Base-by-base conservation (phyloP, 2,797 vertebrate genomes). In the Hapalemur alaotrensis region DNA sequence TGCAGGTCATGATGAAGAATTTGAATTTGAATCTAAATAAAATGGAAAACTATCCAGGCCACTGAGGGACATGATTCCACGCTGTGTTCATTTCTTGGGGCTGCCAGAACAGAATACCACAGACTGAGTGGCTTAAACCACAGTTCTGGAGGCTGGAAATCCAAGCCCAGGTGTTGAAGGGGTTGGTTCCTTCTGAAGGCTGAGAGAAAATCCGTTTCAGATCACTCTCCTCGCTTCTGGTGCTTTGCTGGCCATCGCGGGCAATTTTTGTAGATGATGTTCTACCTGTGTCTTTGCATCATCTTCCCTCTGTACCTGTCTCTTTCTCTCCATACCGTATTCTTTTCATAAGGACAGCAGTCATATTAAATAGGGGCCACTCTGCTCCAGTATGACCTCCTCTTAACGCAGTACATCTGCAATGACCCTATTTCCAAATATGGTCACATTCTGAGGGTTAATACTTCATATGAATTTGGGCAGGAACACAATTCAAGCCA, bases 21-120 rank as follows among this genome's bases (percentile, higher is more conserved):
- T 82, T 61, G 72, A 81, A 83, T 48, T 72, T n/a, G 83, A 83
- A 72, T 87, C 50, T 84, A 67, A 93, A 86, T 85, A 82, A 91
- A 92, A 91, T 13, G 3, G 32, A 43, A 79, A 87, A 23, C 8
- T 50, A 63, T 46, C 18, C 22, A 3, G 73, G 32, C 15, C 41
- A 52, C 63, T 52, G 38, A 87, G 5, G 13, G 38, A 46, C 12
- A 8, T 6, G 35, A 61, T 35, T 75, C 5, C 30, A 18, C 30
- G 22, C 70, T 2, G 6, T 14, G 3, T 63, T 61, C 4, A 2
- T 79, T 15, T 35, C 17, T 52, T 61, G n/a, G 57, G n/a, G 23
- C 38, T 41, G n/a, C 78, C 46, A 1, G 73, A 46, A 79, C 35
- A 11, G 41, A 90, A 57, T 4, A 35, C 50, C 75, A 38, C 17